These are phyloP conservation scores for rat (Rattus norvegicus) DNA, from an alignment of 2,113 vertebrate species.

Conservation along the genomic window GRCr8 NC_086024.1:16095001-16095500, in stretches of 20 bases:
- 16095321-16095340: background rate
- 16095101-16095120: background rate
- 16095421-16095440: background rate
- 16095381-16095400: background rate
- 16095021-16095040: background rate
- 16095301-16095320: background rate
- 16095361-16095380: slow-evolving; percentile 25
- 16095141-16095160: slow-evolving; percentile 19
- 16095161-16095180: slow-evolving; percentile 33
- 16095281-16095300: slow-evolving; percentile 15
- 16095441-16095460: background rate
- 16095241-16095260: background rate
- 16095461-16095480: slow-evolving; percentile 36
- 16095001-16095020: background rate
- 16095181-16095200: slow-evolving; percentile 29
- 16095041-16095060: background rate
- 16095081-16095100: background rate
- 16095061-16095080: background rate
- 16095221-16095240: slow-evolving; percentile 36
- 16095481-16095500: slow-evolving; percentile 11
- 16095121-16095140: background rate
- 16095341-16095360: background rate
- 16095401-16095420: background rate
- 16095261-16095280: slow-evolving; percentile 28
- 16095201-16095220: background rate